Evolutionary conservation across 2,113 vertebrate species (phyloP), one percentile per base, ranked within the genome.

Genomic region (Collichthys lucidus): DNA sequence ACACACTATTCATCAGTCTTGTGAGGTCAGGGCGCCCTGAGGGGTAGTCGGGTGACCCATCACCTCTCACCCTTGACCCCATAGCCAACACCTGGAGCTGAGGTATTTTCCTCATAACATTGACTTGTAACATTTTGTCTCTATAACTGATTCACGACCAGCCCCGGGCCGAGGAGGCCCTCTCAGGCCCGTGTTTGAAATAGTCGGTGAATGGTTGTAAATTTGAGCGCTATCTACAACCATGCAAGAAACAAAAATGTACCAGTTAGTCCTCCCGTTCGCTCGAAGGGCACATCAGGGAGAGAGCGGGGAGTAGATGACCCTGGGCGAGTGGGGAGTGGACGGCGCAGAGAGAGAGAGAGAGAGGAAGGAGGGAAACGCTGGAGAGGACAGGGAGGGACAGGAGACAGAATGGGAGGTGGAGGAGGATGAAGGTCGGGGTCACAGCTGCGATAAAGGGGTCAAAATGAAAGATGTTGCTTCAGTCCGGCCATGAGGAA

Each of bases 361-460:
- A 74, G 53, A 76, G 53, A 68, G 72, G 49, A 85, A 70, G 82
- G 80, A 82, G 88, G 88, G 88, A 86, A 89, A 81, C 19, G 74
- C 61, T 35, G 68, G n/a, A 73, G 84, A 64, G 77, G 79, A 76
- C 47, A 2, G 65, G 71, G 91, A 90, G 91, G 83, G 67, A 86
- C 61, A 74, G 85, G 80, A 91, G 84, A 63, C 22, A 14, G 81
- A 84, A 22, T 8, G 55, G 80, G 68, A 66, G 74, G 64, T 5
- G 77, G 62, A 63, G 77, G 62, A 63, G 74, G 56, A 84, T 61
- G 57, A 83, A 66, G 88, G 86, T 88, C 79, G 80, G 86, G 92
- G 92, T 89, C 91, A 80, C 92, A 93, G 91, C 89, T 92, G 92
- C 55, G 77, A 91, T 91, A 93, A 93, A 88, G 91, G 80, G 92